Evolutionary conservation across 1,140 invertebrate species (phyloP).

Genomic region (Tribolium castaneum): DNA sequence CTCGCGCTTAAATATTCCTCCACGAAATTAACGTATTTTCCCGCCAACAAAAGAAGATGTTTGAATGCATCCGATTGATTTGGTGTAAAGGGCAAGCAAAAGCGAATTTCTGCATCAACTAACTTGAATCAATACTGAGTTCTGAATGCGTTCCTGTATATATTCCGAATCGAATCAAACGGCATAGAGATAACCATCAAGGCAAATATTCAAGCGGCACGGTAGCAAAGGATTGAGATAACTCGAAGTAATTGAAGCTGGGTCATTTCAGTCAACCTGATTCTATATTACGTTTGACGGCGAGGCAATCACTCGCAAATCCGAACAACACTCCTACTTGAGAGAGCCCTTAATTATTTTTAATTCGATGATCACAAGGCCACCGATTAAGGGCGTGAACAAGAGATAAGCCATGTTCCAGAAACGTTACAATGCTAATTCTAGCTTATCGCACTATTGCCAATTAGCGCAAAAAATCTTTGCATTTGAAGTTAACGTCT

Average conservation of each 20-base stretch:
- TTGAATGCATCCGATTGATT: slow-evolving; percentile 20
- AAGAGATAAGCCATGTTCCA: neutral
- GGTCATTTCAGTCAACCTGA: slow-evolving; percentile 28
- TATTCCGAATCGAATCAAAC: slow-evolving; percentile 33
- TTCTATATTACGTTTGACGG: slow-evolving; percentile 5
- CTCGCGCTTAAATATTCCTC: too few species aligned
- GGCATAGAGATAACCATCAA: slow-evolving; percentile 30
- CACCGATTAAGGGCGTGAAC: neutral
- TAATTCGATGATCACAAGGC: slow-evolving; percentile 17
- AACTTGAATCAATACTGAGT: slow-evolving; percentile 34
- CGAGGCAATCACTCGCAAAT: slow-evolving; percentile 15
- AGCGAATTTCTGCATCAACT: slow-evolving; percentile 40
- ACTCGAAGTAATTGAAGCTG: slow-evolving; percentile 9
- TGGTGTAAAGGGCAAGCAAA: slow-evolving; percentile 31
- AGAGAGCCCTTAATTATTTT: slow-evolving; percentile 11
- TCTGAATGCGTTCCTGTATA: slow-evolving; percentile 16
- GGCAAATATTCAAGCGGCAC: slow-evolving; percentile 36
- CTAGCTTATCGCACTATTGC: neutral
- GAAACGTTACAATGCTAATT: too few species aligned
- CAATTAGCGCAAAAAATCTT: neutral
- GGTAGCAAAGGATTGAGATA: slow-evolving; percentile 22
- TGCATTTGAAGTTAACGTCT: neutral
- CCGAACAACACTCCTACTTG: neutral
- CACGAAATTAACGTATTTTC: neutral
- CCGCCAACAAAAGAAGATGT: neutral